phyloP scores from a whole-genome alignment of 2,888 invertebrate species.

The Conops quadrifasciatus region DNA sequence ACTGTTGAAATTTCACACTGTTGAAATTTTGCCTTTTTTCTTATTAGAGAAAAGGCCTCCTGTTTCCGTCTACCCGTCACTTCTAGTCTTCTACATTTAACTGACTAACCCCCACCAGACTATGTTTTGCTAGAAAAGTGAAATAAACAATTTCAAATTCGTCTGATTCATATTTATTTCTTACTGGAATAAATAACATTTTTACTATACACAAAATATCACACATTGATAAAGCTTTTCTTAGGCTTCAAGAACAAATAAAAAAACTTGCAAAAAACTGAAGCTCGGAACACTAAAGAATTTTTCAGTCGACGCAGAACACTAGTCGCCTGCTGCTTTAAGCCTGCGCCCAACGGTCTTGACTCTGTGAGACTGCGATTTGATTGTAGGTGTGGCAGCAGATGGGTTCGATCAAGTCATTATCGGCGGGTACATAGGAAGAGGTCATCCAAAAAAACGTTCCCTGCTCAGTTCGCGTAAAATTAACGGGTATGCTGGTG shows the following conservation, averaged over 20 bases:
- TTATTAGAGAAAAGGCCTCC: too few relatives aligned
- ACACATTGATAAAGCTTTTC: conserved; percentile 43
- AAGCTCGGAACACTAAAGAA: conserved; percentile 48
- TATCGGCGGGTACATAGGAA: conserved; percentile 59
- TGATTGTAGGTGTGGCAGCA: conserved; percentile 61
- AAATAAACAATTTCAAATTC: not conserved
- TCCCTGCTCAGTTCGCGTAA: conserved; percentile 80
- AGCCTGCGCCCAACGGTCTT: conserved; percentile 76
- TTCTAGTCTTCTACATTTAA: too few relatives aligned
- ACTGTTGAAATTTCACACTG: too few relatives aligned
- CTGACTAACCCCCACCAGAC: too few relatives aligned
- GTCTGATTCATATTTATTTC: not conserved
- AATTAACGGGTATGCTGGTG: conserved; percentile 73
- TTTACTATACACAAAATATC: conserved; percentile 42
- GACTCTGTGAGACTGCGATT: conserved; percentile 52
- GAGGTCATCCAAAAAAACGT: conserved; percentile 86
- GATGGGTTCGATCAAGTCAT: conserved; percentile 60
- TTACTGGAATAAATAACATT: conserved; percentile 8
- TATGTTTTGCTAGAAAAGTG: not conserved
- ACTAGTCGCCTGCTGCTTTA: conserved; percentile 57
- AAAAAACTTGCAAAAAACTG: conserved; percentile 40
- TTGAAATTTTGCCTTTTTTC: too few relatives aligned
- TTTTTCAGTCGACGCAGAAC: conserved; percentile 29
- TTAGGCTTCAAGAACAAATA: conserved; percentile 43
- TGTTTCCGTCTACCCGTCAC: too few relatives aligned